These are phyloP conservation scores for Anastrepha obliqua DNA, from an alignment of 1,140 invertebrate genomes.

Conservation along the genomic window DNA sequence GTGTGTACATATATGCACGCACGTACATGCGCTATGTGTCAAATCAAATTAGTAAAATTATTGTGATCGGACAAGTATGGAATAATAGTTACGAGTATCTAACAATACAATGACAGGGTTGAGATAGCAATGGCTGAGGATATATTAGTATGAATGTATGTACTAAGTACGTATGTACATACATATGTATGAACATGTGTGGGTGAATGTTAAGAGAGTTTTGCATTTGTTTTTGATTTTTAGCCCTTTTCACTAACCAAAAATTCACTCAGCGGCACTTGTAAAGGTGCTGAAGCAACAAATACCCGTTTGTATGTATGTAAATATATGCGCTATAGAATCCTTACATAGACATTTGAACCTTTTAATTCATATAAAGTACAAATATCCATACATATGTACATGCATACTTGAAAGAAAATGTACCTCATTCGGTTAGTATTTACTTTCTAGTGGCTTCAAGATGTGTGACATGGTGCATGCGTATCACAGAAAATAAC, in stretches of 20 bases:
- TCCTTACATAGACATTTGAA: too few relatives aligned
- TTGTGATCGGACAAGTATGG: slow-evolving; percentile 3
- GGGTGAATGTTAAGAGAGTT: not conserved
- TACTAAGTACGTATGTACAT: too few relatives aligned
- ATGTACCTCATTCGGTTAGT: not conserved
- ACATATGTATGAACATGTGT: too few relatives aligned
- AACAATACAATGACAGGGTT: not conserved
- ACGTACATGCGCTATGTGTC: not conserved
- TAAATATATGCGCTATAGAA: too few relatives aligned
- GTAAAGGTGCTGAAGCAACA: not conserved
- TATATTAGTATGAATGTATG: too few relatives aligned
- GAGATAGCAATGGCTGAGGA: not conserved
- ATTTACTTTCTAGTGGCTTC: not conserved
- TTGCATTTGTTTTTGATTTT: not conserved
- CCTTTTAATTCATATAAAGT: too few relatives aligned
- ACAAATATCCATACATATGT: not conserved
- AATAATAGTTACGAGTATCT: not conserved
- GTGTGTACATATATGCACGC: not conserved
- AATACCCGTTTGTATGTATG: not conserved
- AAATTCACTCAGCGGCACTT: not conserved
- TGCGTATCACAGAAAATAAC: not conserved
- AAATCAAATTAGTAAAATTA: slow-evolving; percentile 34
- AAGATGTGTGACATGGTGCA: slow-evolving; percentile 1
- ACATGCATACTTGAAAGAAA: not conserved
- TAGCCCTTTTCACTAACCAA: not conserved